Evolutionary conservation across 64 coral and sea anemone species (phyloP).

Genomic region (Montipora foliosa): DNA sequence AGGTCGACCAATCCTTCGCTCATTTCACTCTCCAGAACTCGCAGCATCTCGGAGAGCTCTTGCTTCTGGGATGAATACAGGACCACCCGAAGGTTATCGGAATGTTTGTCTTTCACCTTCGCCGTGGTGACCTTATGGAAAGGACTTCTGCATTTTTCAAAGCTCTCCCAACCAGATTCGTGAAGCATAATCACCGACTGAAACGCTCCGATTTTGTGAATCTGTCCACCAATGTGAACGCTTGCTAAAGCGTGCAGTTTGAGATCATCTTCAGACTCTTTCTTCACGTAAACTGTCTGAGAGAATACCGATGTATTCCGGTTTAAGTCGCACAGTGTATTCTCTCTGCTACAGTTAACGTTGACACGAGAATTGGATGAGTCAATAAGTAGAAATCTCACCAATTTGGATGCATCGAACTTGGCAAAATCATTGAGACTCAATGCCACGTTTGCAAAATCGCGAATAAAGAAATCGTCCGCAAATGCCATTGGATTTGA

Average conservation of each 20-base stretch:
- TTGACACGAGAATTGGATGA: not conserved
- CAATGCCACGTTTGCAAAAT: too few species aligned
- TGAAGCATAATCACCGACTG: not conserved
- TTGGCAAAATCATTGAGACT: too few species aligned
- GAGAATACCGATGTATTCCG: not conserved
- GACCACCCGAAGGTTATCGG: not conserved
- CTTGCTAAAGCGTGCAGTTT: not conserved
- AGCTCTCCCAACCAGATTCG: not conserved
- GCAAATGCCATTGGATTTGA: too few species aligned
- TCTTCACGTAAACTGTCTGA: not conserved
- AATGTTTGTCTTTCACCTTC: not conserved
- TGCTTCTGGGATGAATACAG: constrained; percentile 1
- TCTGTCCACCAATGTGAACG: not conserved
- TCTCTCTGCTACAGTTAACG: not conserved
- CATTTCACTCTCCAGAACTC: not conserved
- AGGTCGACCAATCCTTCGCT: not conserved
- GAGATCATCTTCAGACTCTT: not conserved
- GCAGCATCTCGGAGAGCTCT: not conserved
- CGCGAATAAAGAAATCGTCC: too few species aligned
- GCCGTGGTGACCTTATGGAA: not conserved
- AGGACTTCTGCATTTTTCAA: not conserved
- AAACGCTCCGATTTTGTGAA: not conserved
- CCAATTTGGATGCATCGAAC: not conserved
- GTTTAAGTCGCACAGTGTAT: not conserved
- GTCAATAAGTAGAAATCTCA: constrained; percentile 30